Evolutionary conservation across 2,113 vertebrate species (phyloP), one percentile per base, ranked within the genome.

Genomic region (Phaetusa simplex): DNA sequence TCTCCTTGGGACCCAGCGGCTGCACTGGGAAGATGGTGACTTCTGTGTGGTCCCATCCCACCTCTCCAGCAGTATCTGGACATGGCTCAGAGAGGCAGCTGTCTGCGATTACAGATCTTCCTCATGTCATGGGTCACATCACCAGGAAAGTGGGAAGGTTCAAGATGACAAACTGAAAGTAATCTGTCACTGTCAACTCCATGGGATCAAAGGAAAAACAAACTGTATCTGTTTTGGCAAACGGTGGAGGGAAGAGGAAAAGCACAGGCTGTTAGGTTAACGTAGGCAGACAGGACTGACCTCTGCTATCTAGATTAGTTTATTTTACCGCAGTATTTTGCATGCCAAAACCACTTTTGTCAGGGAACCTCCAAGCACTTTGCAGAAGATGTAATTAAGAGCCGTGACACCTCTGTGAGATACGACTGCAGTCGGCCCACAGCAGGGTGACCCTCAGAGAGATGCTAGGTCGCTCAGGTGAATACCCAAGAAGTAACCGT

Each of bases 21-120:
- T 70, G 12, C 4, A 6, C 43, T 87, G 56, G 29, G 55, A 72
- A 88, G 62, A 84, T 12, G 6, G 5, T 21, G 52, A 71, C 56
- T 95, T 82, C 69, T 96, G 91, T 97, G 95, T 96, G 94, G 97
- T 97, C 93, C 69, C 42, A 3, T 88, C 42, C 42, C 55, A 91
- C 45, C 38, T 58, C 76, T 95, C 82, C 88, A 1, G 10, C 2
- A 1, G 47, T 92, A 95, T 90, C 87, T 86, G 82, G 66, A 83
- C 78, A 47, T 86, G 70, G 61, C 78, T 95, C 74, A 95, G 94
- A 93, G 83, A 95, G 64, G 72, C 92, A 96, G 93, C 64, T 96
- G 78, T 65, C 87, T 8, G 8, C 2, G 42, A 91, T 89, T 91
- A 91, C 82, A 96, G 78, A 91, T 81, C 69, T 64, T 53, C 64